A percentile compares a stretch with the other conserved stretches of the same genome.
Conservation (phyloP, 2,797 vertebrate genomes). For the Sitta carolinensis region DNA sequence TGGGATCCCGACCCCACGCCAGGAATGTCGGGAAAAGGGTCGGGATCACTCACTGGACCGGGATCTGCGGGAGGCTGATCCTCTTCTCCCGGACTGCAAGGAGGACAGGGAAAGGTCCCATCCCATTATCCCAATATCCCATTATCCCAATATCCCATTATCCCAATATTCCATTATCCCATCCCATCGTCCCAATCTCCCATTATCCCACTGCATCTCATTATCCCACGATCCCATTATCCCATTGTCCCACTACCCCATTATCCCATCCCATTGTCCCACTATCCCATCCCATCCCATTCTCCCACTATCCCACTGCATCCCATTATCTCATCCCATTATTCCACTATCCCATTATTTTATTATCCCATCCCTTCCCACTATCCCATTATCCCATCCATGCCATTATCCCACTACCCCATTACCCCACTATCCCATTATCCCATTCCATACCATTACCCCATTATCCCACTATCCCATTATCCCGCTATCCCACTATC, state of each 20-base stretch:
- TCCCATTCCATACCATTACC: too few species aligned
- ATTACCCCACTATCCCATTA: not conserved
- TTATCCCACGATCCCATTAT: not conserved
- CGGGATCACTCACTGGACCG: not conserved
- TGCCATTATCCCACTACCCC: too few species aligned
- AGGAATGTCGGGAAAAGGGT: not conserved
- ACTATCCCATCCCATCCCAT: not conserved
- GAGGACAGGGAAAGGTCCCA: not conserved
- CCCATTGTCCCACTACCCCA: too few species aligned
- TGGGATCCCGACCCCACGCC: rapidly evolving
- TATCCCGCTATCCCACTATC: not conserved
- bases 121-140: not conserved
- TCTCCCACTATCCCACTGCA: too few species aligned
- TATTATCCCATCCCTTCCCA: not conserved
- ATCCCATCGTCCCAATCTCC: not conserved
- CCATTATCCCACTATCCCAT: not conserved
- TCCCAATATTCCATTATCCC: not conserved
- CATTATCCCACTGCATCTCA: not conserved
- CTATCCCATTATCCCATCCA: not conserved
- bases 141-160: too few species aligned
- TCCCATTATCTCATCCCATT: not conserved
- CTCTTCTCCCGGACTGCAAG: not conserved
- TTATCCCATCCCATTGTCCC: too few species aligned
- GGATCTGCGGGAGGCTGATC: not conserved
- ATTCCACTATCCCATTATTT: too few species aligned